phyloP scores from a whole-genome alignment of 2,113 vertebrate genomes.

The Octodon degus region DNA sequence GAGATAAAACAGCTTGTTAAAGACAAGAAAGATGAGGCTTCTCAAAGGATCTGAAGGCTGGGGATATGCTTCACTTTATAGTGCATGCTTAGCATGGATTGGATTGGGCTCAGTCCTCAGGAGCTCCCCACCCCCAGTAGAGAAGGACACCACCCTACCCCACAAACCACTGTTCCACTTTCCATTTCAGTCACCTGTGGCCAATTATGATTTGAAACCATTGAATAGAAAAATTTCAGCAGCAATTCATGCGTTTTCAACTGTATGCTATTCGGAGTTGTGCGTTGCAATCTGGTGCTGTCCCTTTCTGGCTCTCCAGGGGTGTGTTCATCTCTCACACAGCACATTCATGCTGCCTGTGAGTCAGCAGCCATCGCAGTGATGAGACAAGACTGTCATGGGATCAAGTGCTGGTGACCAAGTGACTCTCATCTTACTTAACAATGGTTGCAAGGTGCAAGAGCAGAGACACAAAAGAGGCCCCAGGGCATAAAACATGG shows the following conservation, averaged over 20 bases:
- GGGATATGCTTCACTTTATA: neutral
- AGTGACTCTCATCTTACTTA: neutral
- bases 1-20: neutral
- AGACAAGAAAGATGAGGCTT: neutral
- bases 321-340: neutral
- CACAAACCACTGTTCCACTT: neutral
- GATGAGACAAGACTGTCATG: neutral
- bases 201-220: neutral
- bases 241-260: neutral
- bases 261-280: neutral
- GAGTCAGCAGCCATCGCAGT: neutral
- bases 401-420: neutral
- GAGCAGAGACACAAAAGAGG: neutral
- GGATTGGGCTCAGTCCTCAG: neutral
- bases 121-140: neutral
- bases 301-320: neutral
- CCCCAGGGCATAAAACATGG: neutral
- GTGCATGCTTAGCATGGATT: too few species aligned
- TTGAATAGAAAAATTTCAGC: neutral
- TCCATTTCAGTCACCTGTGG: neutral
- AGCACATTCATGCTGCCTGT: neutral
- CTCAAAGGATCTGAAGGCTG: neutral
- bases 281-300: neutral
- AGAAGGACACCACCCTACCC: neutral
- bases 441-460: neutral